Evolutionary conservation across 2,113 vertebrate genomes (phyloP).

Genomic region (Alaudala cheleensis): DNA sequence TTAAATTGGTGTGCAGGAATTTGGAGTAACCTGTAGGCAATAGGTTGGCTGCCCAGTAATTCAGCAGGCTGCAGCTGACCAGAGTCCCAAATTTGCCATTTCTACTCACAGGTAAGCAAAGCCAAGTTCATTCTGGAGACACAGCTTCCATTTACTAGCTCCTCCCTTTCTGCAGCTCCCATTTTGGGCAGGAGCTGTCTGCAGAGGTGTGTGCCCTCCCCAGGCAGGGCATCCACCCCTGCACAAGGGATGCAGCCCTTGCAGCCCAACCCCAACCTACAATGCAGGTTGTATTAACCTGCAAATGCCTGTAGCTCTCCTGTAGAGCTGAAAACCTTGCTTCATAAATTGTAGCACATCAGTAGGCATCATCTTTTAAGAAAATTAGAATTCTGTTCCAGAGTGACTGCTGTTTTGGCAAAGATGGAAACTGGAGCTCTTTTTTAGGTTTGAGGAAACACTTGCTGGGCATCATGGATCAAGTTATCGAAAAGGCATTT

Average conservation of each 20-base stretch:
- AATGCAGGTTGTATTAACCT: not conserved
- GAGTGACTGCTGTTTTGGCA: not conserved
- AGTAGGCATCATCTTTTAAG: not conserved
- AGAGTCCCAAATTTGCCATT: too few relatives aligned
- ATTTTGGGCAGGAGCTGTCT: not conserved
- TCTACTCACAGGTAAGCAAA: not conserved
- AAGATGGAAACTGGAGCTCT: not conserved
- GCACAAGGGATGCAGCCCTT: too few relatives aligned
- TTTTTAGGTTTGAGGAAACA: not conserved
- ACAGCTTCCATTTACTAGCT: not conserved
- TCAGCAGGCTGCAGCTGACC: not conserved
- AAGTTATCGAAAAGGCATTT: not conserved
- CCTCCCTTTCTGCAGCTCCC: not conserved
- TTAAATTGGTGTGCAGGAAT: not conserved
- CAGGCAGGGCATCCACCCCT: not conserved
- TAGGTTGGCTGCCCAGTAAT: not conserved
- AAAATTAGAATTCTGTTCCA: not conserved
- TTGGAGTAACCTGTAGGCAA: not conserved
- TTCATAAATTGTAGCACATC: not conserved
- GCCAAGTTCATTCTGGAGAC: not conserved
- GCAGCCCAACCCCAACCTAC: too few relatives aligned
- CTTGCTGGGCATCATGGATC: not conserved
- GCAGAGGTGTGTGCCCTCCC: fast-evolving
- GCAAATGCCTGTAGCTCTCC: not conserved
- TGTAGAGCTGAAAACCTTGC: not conserved